phyloP scores from a whole-genome alignment of 2,888 invertebrate species.

The Scaptodrosophila latifasciaeformis region DNA sequence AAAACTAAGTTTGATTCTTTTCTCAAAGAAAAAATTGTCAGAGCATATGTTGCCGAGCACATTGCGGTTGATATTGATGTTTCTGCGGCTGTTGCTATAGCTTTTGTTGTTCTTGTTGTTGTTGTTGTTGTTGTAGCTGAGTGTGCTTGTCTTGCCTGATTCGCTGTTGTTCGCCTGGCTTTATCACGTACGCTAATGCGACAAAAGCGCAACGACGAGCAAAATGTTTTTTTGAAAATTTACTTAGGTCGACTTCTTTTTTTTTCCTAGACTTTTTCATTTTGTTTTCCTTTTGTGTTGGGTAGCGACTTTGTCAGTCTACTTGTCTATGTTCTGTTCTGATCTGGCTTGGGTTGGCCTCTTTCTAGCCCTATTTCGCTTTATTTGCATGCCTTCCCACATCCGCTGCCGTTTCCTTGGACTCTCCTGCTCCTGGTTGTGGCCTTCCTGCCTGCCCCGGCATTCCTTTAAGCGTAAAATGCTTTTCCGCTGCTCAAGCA shows the following conservation, averaged over 20 bases:
- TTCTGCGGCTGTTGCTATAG: slow-evolving; percentile 9
- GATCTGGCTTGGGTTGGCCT: slow-evolving; percentile 16
- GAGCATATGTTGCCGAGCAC: slow-evolving; percentile 8
- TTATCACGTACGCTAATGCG: slow-evolving; percentile 68
- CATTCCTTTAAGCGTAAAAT: slow-evolving; percentile 59
- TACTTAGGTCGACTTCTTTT: slow-evolving; percentile 44
- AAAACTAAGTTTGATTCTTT: not conserved
- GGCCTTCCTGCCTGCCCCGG: slow-evolving; percentile 15
- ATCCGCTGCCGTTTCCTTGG: slow-evolving; percentile 47
- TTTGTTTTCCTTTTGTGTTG: not conserved
- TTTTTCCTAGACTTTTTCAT: not conserved
- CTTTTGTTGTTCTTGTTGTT: slow-evolving; percentile 4
- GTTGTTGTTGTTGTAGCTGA: slow-evolving; percentile 14
- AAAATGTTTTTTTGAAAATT: slow-evolving; percentile 62
- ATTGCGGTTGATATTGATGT: slow-evolving; percentile 14
- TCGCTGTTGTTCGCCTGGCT: slow-evolving; percentile 31
- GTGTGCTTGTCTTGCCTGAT: too few species aligned
- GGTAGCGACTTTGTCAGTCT: slow-evolving; percentile 2
- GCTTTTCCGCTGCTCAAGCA: slow-evolving; percentile 46
- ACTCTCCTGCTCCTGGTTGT: too few species aligned
- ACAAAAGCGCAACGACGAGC: slow-evolving; percentile 63
- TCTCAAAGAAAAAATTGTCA: slow-evolving; percentile 9
- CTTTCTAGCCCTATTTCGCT: slow-evolving; percentile 25
- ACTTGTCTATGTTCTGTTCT: slow-evolving; percentile 15
- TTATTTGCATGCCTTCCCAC: slow-evolving; percentile 60